Conservation (phyloP, 2,888 invertebrate genomes). For the Heliconius charithonia region DNA sequence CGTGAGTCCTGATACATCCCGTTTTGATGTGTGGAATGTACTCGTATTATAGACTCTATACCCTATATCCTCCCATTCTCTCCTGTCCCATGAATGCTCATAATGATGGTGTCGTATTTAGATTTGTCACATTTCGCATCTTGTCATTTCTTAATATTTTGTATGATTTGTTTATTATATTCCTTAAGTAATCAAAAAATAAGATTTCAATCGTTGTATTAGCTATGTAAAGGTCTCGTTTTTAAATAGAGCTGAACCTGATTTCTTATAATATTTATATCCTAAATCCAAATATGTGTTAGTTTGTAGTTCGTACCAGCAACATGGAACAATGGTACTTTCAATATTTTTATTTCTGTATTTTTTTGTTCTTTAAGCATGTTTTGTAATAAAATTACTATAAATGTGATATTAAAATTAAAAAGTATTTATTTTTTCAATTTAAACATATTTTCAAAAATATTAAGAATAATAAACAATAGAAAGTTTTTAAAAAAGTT, state of each 20-base stretch:
- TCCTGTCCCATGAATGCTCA: conserved; percentile 62
- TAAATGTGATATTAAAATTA: neutral
- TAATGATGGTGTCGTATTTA: conserved; percentile 68
- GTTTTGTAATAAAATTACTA: conserved; percentile 34
- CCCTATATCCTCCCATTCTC: conserved; percentile 53
- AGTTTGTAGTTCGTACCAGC: conserved; percentile 40
- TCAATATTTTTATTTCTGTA: conserved; percentile 36
- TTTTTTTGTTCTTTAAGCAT: conserved; percentile 42
- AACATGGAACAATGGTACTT: conserved; percentile 32
- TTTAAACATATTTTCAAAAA: neutral
- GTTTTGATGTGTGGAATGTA: conserved; percentile 81
- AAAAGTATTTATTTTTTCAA: neutral
- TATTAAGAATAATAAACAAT: neutral
- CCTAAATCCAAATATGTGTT: conserved; percentile 38
- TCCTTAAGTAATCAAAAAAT: neutral
- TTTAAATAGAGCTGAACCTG: conserved; percentile 15
- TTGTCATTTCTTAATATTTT: conserved; percentile 49
- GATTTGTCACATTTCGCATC: conserved; percentile 51
- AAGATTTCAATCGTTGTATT: neutral
- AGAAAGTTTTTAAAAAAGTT: neutral
- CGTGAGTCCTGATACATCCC: conserved; percentile 78
- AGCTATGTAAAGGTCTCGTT: neutral
- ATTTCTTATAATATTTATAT: conserved; percentile 19
- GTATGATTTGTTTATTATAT: conserved; percentile 47
- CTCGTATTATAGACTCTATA: conserved; percentile 62